Conservation (phyloP, 2,113 vertebrate genomes). For the Cololabis saira region DNA sequence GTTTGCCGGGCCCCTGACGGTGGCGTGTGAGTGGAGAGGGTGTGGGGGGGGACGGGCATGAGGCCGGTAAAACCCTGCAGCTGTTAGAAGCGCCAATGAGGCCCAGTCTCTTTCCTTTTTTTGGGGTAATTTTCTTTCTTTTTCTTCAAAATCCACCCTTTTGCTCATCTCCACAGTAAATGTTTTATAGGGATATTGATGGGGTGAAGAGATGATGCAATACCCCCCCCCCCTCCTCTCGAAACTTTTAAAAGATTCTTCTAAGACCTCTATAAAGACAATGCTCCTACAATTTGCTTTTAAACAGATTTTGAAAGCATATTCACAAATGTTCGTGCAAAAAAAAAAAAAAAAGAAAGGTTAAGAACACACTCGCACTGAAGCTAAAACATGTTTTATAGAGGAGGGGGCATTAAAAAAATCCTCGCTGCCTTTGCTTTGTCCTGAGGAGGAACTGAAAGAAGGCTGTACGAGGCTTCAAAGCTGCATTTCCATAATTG, state of each 20-base stretch:
- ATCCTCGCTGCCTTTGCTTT: conserved; percentile 75
- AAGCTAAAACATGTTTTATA: conserved; percentile 66
- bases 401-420: conserved; percentile 43
- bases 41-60: conserved; percentile 32
- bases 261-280: conserved; percentile 16
- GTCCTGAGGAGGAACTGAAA: conserved; percentile 84
- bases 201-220: conserved; percentile 10
- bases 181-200: conserved; percentile 35
- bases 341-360: conserved; percentile 37
- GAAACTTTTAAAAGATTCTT: conserved; percentile 12
- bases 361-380: conserved; percentile 51
- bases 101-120: conserved; percentile 15
- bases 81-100: conserved; percentile 58
- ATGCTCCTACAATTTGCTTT: conserved; percentile 12
- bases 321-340: conserved; percentile 25
- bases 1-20: conserved; percentile 63
- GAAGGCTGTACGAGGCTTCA: conserved; percentile 88
- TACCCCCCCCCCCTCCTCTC: background rate
- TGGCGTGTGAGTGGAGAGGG: conserved; percentile 63
- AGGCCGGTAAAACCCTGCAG: conserved; percentile 67
- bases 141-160: conserved; percentile 21
- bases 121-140: no score
- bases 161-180: conserved; percentile 55
- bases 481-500: conserved; percentile 98
- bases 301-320: conserved; percentile 15